Percentiles rank a stretch among this genome's conserved stretches.
Conservation (phyloP, 2,888 invertebrate species). For the Fragum sueziense region DNA sequence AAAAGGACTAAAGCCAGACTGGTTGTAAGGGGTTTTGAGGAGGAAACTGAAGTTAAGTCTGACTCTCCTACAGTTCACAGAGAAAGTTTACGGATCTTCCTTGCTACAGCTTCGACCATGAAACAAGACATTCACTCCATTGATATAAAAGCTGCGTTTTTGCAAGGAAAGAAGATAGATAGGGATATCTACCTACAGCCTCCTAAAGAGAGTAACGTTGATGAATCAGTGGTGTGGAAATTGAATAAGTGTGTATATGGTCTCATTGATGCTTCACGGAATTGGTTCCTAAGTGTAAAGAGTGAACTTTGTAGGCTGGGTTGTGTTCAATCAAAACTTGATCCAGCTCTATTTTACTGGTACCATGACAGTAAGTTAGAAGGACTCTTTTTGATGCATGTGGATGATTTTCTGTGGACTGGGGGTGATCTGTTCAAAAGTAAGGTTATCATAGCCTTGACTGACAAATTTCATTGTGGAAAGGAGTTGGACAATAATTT, state of each 20-base stretch:
- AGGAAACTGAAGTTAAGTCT: slow-evolving; percentile 37
- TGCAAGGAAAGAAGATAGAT: slow-evolving; percentile 37
- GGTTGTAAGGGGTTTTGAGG: slow-evolving; percentile 47
- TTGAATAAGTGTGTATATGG: slow-evolving; percentile 46
- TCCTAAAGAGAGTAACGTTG: slow-evolving; percentile 17
- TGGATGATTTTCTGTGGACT: slow-evolving; percentile 57
- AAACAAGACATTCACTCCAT: slow-evolving; percentile 29
- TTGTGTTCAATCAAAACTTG: slow-evolving; percentile 43
- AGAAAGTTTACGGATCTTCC: slow-evolving; percentile 34
- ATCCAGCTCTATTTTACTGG: slow-evolving; percentile 56
- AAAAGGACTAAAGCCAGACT: slow-evolving; percentile 34
- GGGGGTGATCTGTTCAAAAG: slow-evolving; percentile 20
- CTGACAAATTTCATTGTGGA: slow-evolving; percentile 38
- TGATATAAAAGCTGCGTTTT: slow-evolving; percentile 50
- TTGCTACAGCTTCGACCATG: slow-evolving; percentile 23
- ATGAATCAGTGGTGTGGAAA: slow-evolving; percentile 34
- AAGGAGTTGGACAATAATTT: slow-evolving; percentile 40
- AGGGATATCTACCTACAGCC: slow-evolving; percentile 26
- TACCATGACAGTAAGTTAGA: slow-evolving; percentile 18
- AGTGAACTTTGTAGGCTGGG: slow-evolving; percentile 24
- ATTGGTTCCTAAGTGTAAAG: slow-evolving; percentile 51
- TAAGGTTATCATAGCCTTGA: slow-evolving; percentile 34
- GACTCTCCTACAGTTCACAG: slow-evolving; percentile 47
- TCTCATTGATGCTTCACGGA: slow-evolving; percentile 45
- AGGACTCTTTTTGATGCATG: slow-evolving; percentile 52